phyloP scores from a whole-genome alignment of 2,797 vertebrate species.

The Lepidocolaptes lacrymiger region DNA sequence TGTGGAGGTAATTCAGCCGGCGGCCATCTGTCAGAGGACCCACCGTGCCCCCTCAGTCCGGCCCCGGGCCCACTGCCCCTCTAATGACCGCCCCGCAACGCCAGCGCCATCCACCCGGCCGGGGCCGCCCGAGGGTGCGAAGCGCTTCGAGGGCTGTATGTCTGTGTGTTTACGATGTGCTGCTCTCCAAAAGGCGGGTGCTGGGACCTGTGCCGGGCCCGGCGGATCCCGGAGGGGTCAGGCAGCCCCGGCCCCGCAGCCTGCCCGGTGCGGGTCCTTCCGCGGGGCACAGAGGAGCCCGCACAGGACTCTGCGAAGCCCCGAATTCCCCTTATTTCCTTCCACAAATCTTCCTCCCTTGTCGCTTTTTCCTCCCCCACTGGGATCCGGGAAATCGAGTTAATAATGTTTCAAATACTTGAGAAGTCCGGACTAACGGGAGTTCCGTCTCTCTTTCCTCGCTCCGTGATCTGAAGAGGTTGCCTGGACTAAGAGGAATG shows the following conservation, averaged over 20 bases:
- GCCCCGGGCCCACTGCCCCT: background rate
- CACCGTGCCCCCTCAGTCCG: background rate
- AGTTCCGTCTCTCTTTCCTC: background rate
- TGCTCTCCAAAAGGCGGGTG: background rate
- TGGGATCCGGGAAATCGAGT: conserved; percentile 46
- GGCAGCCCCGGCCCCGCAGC: background rate
- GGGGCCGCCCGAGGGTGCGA: background rate
- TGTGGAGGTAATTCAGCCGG: background rate
- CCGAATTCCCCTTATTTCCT: background rate
- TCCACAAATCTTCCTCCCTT: background rate
- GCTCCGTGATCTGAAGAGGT: background rate
- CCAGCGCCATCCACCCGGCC: rapidly evolving
- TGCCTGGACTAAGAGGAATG: background rate
- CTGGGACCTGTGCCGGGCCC: background rate
- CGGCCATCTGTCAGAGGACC: conserved; percentile 16
- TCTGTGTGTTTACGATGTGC: rapidly evolving
- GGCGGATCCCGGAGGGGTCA: background rate
- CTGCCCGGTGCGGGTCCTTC: background rate
- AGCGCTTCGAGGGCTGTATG: rapidly evolving
- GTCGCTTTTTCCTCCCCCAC: background rate
- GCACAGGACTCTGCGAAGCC: background rate
- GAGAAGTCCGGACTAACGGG: background rate
- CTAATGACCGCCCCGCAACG: background rate
- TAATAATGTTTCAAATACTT: conserved; percentile 56
- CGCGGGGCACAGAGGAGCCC: background rate